Evolutionary conservation across 2,113 vertebrate genomes (phyloP), one percentile per base, ranked within the genome.

Genomic region (Plecturocebus donacophilus): DNA sequence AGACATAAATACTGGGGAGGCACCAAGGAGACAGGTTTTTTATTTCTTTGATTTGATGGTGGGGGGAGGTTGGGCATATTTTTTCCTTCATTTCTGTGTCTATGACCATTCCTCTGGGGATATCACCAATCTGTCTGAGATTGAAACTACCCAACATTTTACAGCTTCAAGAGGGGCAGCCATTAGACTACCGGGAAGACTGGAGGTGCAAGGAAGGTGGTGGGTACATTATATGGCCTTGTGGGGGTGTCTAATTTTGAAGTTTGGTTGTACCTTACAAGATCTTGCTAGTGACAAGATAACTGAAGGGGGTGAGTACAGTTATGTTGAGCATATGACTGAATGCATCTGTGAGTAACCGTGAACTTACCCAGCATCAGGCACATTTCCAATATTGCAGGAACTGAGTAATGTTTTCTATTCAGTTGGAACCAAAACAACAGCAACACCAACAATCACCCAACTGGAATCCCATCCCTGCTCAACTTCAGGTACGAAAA

Each of bases 1-100:
- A 47, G 23, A 97, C 96, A 96, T 97, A 96, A 98, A 97, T 83
- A 97, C 0, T 47, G 8, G 82, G 90, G 92, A 97, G 98, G 84
- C 45, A 81, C 58, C 95, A 95, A 30, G 91, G 89, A 89, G 98
- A 96, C 84, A 97, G 97, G 95, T 58, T 94, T 97, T 80, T 83
- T 88, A 96, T 97, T 76, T 70, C 87, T 45, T 96, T 71, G 94
- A 96, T 96, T 95, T 95, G 96, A 96, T 87, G 87, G 93, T 90
- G 42, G 84, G 90, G 75, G 68, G 87, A 71, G 81, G 95, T 42
- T 89, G 84, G 2, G 14, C 91, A 68, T 95, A 45, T 0, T 12
- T 95, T 80, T 86, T 73, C 75, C 89, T 96, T 83, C 90, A 45
- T 92, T 96, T 97, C 75, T 95, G 91, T 92, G 84, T 80, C 66